These are phyloP conservation scores for Myzus persicae DNA, from an alignment of 1,140 invertebrate species.

Conservation along the genomic window DNA sequence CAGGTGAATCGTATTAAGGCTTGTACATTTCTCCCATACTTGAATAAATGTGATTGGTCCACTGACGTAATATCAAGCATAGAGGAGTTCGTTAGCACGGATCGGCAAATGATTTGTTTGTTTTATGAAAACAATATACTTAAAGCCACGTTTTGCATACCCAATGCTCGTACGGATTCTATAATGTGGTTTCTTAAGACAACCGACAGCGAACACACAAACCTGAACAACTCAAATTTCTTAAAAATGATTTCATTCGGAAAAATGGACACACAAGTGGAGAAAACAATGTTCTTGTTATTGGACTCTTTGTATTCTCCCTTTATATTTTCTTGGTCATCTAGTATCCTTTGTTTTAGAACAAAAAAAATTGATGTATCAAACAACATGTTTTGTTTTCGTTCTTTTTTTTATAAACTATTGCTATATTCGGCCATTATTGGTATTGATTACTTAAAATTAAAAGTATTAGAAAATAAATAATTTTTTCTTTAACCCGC, in stretches of 20 bases:
- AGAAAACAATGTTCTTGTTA: constrained; percentile 39
- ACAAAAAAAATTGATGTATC: background rate
- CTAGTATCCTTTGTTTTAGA: constrained; percentile 36
- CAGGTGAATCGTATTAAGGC: constrained; percentile 17
- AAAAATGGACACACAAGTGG: constrained; percentile 22
- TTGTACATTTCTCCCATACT: constrained; percentile 20
- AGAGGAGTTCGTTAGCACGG: background rate
- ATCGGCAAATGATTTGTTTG: constrained; percentile 14
- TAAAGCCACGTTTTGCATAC: constrained; percentile 24
- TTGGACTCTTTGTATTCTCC: constrained; percentile 44
- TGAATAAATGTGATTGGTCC: background rate
- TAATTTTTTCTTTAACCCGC: background rate
- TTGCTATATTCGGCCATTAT: background rate
- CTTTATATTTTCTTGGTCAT: constrained; percentile 39
- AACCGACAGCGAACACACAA: background rate
- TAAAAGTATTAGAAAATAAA: background rate
- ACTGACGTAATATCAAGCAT: background rate
- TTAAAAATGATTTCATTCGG: constrained; percentile 18
- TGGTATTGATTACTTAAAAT: background rate
- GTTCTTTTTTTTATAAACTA: background rate
- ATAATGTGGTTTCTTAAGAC: constrained; percentile 42
- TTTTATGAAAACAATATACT: constrained; percentile 22
- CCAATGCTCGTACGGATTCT: background rate
- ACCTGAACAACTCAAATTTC: background rate
- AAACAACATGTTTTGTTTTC: background rate